Evolutionary conservation across 2,797 vertebrate genomes (phyloP).

Genomic region (Falco novaeseelandiae): DNA sequence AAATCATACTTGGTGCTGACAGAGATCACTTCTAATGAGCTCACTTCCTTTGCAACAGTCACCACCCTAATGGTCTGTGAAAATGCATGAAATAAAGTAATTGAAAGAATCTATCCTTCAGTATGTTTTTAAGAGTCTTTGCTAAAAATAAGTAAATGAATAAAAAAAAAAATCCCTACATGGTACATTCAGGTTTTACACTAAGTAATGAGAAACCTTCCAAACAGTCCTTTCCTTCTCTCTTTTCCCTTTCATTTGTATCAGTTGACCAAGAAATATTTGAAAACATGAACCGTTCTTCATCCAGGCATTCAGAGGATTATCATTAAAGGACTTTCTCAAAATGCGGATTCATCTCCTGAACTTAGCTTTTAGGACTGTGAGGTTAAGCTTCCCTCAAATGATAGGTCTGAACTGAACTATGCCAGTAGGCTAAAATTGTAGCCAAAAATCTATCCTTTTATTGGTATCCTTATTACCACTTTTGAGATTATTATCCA

Average conservation of each 20-base stretch:
- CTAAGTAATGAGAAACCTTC: neutral
- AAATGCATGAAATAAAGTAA: neutral
- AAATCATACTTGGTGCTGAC: neutral
- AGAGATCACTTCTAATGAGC: neutral
- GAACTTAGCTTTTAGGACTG: neutral
- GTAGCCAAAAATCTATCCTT: neutral
- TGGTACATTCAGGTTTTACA: neutral
- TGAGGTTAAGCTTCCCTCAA: neutral
- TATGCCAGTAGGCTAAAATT: neutral
- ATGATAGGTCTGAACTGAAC: neutral
- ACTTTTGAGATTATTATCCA: neutral
- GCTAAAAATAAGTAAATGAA: neutral
- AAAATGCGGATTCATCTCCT: neutral
- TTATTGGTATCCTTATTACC: neutral
- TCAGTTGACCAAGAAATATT: neutral
- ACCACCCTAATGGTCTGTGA: neutral
- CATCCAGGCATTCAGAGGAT: neutral
- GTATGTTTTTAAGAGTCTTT: neutral
- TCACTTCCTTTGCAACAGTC: constrained; percentile 22
- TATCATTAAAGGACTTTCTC: neutral
- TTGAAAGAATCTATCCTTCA: neutral
- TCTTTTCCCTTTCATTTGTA: neutral
- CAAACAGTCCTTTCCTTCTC: neutral
- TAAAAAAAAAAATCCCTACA: neutral
- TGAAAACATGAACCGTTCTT: neutral